Percentiles rank a stretch among this genome's conserved stretches.
Conservation (phyloP, 2,888 invertebrate genomes). For the Prosapia bicincta region DNA sequence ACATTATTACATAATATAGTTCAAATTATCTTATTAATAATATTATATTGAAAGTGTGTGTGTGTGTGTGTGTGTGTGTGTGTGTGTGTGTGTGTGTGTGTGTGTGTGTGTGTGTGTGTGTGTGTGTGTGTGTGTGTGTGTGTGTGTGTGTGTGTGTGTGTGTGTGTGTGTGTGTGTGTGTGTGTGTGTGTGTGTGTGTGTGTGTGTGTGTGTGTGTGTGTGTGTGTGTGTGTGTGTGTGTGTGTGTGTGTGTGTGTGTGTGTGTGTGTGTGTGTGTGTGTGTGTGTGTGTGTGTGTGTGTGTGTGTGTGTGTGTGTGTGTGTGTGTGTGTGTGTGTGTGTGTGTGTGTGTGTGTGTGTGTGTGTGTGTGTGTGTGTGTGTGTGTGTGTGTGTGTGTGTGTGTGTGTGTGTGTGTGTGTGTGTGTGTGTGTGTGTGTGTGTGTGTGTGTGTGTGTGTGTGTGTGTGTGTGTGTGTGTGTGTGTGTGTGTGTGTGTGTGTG, state of each 20-base stretch:
- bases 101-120: background rate
- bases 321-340: background rate
- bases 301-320: background rate
- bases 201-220: background rate
- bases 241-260: background rate
- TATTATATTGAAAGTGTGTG: too few species aligned
- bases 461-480: too few species aligned
- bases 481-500: too few species aligned
- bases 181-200: background rate
- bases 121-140: background rate
- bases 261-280: background rate
- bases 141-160: background rate
- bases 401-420: too few species aligned
- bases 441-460: too few species aligned
- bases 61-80: too few species aligned
- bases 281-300: background rate
- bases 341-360: background rate
- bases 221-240: background rate
- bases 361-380: background rate
- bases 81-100: too few species aligned
- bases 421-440: too few species aligned
- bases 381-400: too few species aligned
- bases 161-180: background rate
- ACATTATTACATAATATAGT: too few species aligned
- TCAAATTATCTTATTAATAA: too few species aligned